Base-by-base conservation (phyloP, 1,140 invertebrate species). In the Drosophila pruinosa region DNA sequence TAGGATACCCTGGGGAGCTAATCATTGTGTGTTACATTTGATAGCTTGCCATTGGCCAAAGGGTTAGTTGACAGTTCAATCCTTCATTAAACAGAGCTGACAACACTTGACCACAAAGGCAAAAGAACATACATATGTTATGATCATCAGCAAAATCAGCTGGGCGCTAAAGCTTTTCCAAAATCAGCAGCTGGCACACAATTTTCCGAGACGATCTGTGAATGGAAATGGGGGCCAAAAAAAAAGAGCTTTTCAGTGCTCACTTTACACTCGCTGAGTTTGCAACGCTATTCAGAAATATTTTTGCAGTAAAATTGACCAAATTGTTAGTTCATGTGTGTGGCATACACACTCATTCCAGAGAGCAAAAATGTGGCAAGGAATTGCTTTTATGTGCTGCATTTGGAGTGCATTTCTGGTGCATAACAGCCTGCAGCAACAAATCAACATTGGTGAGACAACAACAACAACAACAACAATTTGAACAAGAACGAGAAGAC, bases 381-480 rank as follows among this genome's bases (percentile, higher is more conserved):
- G 70, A 62, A 78, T 69, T 56, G 28, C 62, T 48, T 6, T 75
- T 45, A 38, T 88, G 3, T 45, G 58, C 41, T 80, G 81, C 73
- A 56, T 80, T 24, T 85, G 81, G 76, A 85, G 64, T 70, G 82
- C 82, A 78, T 78, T 75, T 57, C 58, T 88, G 28, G 24, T 86
- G 54, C 41, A 21, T 45, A 21, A 28, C 38, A 81, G 64, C 47
- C 19, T 54, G 48, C 81, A 69, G 34, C 88, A 90, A 58, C 75
- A 88, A 80, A 69, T 89, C 62, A 89, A 75, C 65, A 89, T 89
- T 58, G 88, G 88, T 89, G 52, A 80, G 67, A 43, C 21, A 48
- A 7, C 14, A 2, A 0, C 2, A 22, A 1, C 38, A 34, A 12
- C 24, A 28, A 21, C 31, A 41, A 50, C 41, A 24, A 53, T 5